Conservation (phyloP, 2,113 vertebrate genomes). For the Naja naja region DNA sequence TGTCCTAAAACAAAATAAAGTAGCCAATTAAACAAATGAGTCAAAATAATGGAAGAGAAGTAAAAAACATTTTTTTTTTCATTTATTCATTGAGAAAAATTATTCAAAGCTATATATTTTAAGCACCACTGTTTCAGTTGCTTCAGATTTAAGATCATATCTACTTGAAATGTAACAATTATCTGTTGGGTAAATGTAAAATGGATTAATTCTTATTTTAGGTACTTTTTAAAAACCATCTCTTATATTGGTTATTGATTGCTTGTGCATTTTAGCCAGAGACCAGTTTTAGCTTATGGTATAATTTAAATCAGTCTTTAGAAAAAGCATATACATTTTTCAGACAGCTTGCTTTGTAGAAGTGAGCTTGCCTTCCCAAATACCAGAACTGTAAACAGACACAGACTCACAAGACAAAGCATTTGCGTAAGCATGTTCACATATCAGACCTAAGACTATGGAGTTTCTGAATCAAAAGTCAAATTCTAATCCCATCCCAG, state of each 20-base stretch:
- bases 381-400: not conserved
- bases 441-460: not conserved
- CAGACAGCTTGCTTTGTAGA: not conserved
- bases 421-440: not conserved
- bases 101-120: not conserved
- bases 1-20: not conserved
- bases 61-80: not conserved
- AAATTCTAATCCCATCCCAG: not conserved
- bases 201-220: not conserved
- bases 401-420: not conserved
- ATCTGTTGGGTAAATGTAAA: not conserved
- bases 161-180: not conserved
- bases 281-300: not conserved
- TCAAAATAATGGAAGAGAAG: not conserved
- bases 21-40: not conserved
- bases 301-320: not conserved
- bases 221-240: not conserved
- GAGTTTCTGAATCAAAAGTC: not conserved
- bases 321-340: not conserved
- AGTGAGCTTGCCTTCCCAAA: not conserved
- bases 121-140: not conserved
- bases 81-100: not conserved
- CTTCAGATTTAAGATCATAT: not conserved
- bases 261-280: not conserved
- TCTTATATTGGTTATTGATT: not conserved